A percentile compares a stretch with the other conserved stretches of the same genome.
These are phyloP conservation scores for Coreius guichenoti DNA, from an alignment of 2,797 vertebrate species.

Conservation along the genomic window DNA sequence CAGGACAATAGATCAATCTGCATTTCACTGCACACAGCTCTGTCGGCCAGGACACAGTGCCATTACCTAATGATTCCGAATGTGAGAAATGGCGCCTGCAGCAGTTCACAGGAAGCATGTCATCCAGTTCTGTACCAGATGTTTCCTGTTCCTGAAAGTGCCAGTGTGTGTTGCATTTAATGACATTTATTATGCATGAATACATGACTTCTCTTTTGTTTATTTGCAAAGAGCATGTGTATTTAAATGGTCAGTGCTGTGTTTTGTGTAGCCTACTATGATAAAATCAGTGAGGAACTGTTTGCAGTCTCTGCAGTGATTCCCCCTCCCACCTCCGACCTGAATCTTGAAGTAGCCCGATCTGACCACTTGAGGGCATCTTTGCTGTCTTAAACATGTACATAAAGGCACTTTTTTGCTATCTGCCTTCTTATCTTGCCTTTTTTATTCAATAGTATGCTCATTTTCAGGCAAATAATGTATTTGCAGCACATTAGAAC, in stretches of 20 bases:
- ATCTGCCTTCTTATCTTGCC: not conserved
- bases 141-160: slow-evolving; percentile 31
- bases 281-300: slow-evolving; percentile 13
- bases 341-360: slow-evolving; percentile 59
- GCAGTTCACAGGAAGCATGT: slow-evolving; percentile 36
- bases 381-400: slow-evolving; percentile 60
- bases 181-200: not conserved
- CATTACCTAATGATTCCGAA: slow-evolving; percentile 49
- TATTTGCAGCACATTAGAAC: not conserved
- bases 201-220: not conserved
- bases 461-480: not conserved
- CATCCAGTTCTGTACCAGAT: slow-evolving; percentile 11
- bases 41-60: not conserved
- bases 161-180: slow-evolving; percentile 11
- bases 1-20: slow-evolving; percentile 57
- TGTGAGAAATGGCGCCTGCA: slow-evolving; percentile 23
- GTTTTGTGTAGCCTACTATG: not conserved
- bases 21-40: slow-evolving; percentile 43
- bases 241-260: slow-evolving; percentile 11
- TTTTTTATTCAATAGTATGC: not conserved
- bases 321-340: not conserved
- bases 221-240: slow-evolving; percentile 17
- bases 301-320: slow-evolving; percentile 22
- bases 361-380: slow-evolving; percentile 74
- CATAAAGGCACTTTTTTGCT: slow-evolving; percentile 8